These are phyloP conservation scores for Elephas maximus DNA, from an alignment of 2,113 vertebrate species.

Conservation along the genomic window DNA sequence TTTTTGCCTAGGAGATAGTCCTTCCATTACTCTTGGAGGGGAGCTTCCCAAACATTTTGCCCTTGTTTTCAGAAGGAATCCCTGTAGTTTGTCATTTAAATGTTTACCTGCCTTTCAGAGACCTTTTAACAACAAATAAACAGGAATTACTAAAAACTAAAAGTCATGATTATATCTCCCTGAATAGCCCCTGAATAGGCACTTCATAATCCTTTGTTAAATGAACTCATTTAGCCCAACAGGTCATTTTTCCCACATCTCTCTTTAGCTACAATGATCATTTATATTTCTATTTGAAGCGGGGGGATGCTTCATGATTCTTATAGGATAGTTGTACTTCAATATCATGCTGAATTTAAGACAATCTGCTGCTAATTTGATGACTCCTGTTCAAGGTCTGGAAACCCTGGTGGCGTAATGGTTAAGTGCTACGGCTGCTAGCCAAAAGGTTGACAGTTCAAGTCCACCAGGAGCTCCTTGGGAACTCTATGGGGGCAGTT, in stretches of 20 bases:
- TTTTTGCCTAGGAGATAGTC: not conserved
- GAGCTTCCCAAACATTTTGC: constrained; percentile 10
- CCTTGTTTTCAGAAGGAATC: constrained; percentile 35
- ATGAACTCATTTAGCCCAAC: not conserved
- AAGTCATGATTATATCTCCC: not conserved
- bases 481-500: too few species aligned
- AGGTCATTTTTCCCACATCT: not conserved
- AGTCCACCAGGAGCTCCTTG: too few species aligned
- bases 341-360: not conserved
- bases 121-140: not conserved
- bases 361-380: not conserved
- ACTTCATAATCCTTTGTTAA: not conserved
- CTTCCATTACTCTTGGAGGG: not conserved
- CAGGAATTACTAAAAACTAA: not conserved
- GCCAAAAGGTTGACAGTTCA: too few species aligned
- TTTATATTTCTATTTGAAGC: constrained; percentile 8
- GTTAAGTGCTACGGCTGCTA: too few species aligned
- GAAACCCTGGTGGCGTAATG: too few species aligned
- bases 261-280: not conserved
- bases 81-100: constrained; percentile 40
- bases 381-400: not conserved
- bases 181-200: not conserved
- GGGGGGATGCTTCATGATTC: not conserved
- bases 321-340: not conserved
- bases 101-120: constrained; percentile 33